These are phyloP conservation scores for Oreochromis spilurus DNA, from an alignment of 2,113 vertebrate species.

Conservation along the genomic window DNA sequence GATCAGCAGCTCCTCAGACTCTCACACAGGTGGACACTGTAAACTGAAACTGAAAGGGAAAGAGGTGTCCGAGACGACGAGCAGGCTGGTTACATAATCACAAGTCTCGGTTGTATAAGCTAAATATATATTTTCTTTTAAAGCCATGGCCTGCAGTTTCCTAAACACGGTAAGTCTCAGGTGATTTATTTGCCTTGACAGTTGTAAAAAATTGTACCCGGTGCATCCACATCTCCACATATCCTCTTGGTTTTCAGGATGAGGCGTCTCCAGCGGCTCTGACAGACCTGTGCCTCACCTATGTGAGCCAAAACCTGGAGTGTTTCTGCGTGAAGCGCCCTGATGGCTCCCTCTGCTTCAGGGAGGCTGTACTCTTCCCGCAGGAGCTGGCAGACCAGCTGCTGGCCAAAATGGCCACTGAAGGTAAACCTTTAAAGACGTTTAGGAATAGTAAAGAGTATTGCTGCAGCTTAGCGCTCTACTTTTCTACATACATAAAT, in stretches of 20 bases:
- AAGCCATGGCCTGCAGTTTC: slow-evolving; percentile 49
- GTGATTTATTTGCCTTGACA: not conserved
- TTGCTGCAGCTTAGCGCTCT: not conserved
- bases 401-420: slow-evolving; percentile 90
- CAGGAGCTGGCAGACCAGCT: slow-evolving; percentile 96
- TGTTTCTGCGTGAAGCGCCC: slow-evolving; percentile 88
- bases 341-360: slow-evolving; percentile 89
- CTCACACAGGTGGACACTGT: not conserved
- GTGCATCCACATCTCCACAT: not conserved
- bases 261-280: slow-evolving; percentile 88
- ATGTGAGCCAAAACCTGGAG: slow-evolving; percentile 88
- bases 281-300: slow-evolving; percentile 90
- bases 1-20: not conserved
- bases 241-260: slow-evolving; percentile 73
- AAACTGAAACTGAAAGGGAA: not conserved
- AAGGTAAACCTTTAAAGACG: slow-evolving; percentile 75
- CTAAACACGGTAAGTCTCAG: slow-evolving; percentile 48
- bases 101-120: not conserved
- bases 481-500: not conserved
- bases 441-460: not conserved
- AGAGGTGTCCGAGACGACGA: not conserved
- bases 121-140: not conserved
- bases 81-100: not conserved
- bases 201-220: not conserved
- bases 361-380: slow-evolving; percentile 92